phyloP scores from a whole-genome alignment of 2,888 invertebrate species.

The Trichogramma dendrolimi region DNA sequence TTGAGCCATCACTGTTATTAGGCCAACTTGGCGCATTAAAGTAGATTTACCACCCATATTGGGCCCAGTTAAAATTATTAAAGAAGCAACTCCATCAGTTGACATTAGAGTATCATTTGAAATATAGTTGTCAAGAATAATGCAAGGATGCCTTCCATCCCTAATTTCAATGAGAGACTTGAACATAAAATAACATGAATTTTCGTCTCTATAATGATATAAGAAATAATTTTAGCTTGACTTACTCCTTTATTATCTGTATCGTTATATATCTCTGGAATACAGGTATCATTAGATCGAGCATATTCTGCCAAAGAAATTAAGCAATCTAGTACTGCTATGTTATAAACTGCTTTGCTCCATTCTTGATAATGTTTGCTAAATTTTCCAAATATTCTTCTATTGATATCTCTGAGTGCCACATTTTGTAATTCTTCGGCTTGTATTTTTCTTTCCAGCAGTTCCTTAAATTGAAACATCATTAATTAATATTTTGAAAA shows the following conservation, averaged over 20 bases:
- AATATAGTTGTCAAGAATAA: slow-evolving; percentile 74
- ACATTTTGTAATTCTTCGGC: slow-evolving; percentile 77
- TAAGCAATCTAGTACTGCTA: slow-evolving; percentile 80
- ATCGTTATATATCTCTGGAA: slow-evolving; percentile 64
- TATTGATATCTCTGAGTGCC: slow-evolving; percentile 74
- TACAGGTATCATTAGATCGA: slow-evolving; percentile 67
- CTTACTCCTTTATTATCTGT: slow-evolving; percentile 54
- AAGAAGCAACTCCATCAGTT: slow-evolving; percentile 48
- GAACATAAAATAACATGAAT: neutral
- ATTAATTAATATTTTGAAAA: neutral
- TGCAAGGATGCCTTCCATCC: slow-evolving; percentile 88
- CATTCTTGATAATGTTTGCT: slow-evolving; percentile 73
- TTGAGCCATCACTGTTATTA: slow-evolving; percentile 75
- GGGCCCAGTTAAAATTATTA: slow-evolving; percentile 71
- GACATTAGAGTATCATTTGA: slow-evolving; percentile 83
- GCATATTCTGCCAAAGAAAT: slow-evolving; percentile 80
- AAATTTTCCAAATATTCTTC: slow-evolving; percentile 82
- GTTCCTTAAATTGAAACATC: slow-evolving; percentile 55
- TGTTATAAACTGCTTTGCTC: slow-evolving; percentile 73
- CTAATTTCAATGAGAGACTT: slow-evolving; percentile 75
- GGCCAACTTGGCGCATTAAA: slow-evolving; percentile 89
- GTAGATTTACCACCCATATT: slow-evolving; percentile 99
- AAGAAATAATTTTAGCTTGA: neutral
- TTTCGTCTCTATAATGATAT: too few relatives aligned
- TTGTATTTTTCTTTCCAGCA: slow-evolving; percentile 70